Percentiles rank a stretch among this genome's conserved stretches.
Conservation (phyloP, 2,888 invertebrate genomes). For the Synergus japonicus region DNA sequence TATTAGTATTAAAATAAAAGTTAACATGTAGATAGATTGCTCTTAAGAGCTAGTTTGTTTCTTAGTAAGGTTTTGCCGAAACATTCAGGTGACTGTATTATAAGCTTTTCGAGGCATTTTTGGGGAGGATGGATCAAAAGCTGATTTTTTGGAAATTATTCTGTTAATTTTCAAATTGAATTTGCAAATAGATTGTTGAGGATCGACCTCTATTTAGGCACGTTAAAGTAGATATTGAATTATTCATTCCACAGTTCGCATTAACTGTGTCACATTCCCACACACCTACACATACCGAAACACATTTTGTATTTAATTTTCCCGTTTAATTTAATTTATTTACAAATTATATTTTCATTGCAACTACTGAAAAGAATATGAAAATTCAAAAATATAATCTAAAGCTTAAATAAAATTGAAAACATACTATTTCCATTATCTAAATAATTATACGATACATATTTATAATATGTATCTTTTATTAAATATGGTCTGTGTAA, state of each 20-base stretch:
- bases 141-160: neutral
- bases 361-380: neutral
- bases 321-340: neutral
- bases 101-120: constrained; percentile 9
- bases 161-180: neutral
- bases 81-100: constrained; percentile 62
- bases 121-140: neutral
- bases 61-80: constrained; percentile 67
- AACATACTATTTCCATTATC: neutral
- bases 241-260: neutral
- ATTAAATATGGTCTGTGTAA: too few species aligned
- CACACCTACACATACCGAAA: neutral
- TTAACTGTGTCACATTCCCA: neutral
- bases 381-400: neutral
- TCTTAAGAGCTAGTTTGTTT: constrained; percentile 2
- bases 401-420: neutral
- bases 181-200: neutral
- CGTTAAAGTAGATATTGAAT: constrained; percentile 1
- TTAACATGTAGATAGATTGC: constrained; percentile 4
- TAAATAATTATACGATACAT: neutral
- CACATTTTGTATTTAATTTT: neutral
- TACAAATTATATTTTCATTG: neutral
- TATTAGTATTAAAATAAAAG: constrained; percentile 1
- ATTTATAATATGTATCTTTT: too few species aligned
- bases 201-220: neutral